A percentile compares a stretch with the other conserved stretches of the same genome.
phyloP scores from a whole-genome alignment of 2,113 vertebrate genomes.

The Rhinolophus ferrumequinum region DNA sequence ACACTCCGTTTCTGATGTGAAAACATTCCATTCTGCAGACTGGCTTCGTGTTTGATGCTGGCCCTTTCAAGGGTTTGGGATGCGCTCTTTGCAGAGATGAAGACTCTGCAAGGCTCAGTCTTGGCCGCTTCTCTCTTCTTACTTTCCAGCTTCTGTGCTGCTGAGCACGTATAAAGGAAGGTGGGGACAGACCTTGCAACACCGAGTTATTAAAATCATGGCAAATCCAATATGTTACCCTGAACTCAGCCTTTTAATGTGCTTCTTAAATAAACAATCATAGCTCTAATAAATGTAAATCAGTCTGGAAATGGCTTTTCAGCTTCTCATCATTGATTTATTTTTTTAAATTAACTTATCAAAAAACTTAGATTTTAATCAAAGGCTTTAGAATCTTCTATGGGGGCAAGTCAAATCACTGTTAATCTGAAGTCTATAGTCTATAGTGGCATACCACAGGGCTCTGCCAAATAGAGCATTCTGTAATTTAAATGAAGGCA shows the following conservation, averaged over 20 bases:
- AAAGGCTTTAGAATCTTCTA: constrained; percentile 15
- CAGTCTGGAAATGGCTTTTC: constrained; percentile 60
- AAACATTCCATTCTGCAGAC: neutral
- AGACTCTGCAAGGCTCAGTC: neutral
- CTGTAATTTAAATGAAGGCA: neutral
- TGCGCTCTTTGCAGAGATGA: neutral
- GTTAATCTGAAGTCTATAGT: neutral
- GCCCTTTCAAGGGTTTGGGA: neutral
- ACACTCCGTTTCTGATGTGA: neutral
- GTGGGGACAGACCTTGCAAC: neutral
- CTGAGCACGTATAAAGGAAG: neutral
- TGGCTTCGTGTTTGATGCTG: neutral
- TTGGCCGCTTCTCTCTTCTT: neutral
- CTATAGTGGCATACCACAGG: neutral
- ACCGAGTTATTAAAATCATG: constrained; percentile 64
- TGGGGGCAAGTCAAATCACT: neutral
- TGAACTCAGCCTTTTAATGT: constrained; percentile 63
- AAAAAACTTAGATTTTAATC: constrained; percentile 9
- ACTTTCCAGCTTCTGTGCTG: neutral
- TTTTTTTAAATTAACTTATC: constrained; percentile 11
- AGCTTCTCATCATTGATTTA: constrained; percentile 42
- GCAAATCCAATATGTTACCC: constrained; percentile 63
- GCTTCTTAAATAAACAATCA: constrained; percentile 58
- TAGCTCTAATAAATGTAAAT: constrained; percentile 62
- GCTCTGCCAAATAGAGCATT: neutral